Evolutionary conservation across 2,888 invertebrate species (phyloP), one percentile per base, ranked within the genome.

Genomic region (Pammene aurita): DNA sequence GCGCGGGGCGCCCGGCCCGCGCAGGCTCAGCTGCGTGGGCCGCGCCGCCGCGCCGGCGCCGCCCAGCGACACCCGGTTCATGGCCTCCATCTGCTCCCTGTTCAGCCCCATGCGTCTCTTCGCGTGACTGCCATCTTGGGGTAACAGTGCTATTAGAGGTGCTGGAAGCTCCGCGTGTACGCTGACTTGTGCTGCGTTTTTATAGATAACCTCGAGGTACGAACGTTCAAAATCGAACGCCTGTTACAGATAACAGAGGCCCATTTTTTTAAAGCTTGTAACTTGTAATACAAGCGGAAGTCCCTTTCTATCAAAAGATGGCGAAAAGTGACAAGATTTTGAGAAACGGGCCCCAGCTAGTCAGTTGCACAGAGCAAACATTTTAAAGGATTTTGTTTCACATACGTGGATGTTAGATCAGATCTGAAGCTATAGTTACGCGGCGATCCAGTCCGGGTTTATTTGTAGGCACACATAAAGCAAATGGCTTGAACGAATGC

Each of bases 51-150:
- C 26, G 26, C 26, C 26, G 26, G 26, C 84, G 72, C 83, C 86
- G 72, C 84, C 85, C 86, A 92, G 89, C 83, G 90, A 89, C 83
- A 90, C 91, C 74, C 86, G 88, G 84, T 87, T 90, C 90, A 93
- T 89, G 81, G 91, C 93, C 86, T 93, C 93, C 90, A 93, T 90
- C 84, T 93, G 91, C 83, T 93, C 93, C 84, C 92, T 89, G 89
- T 92, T 93, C 88, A 93, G 92, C 84, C 93, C 93, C 90, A 92
- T 92, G 82, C 93, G 92, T 88, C 92, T 85, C 89, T 92, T 93
- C 92, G 91, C 89, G 91, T 93, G 92, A 90, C 93, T 92, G 93
- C 93, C 93, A 93, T 93, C 93, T 93, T 93, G 85, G 87, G 82
- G 88, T 78, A 88, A 89, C 81, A 85, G 85, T 89, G 87, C 88